Conservation (phyloP, 2,888 invertebrate species). For the Auanema sp. region DNA sequence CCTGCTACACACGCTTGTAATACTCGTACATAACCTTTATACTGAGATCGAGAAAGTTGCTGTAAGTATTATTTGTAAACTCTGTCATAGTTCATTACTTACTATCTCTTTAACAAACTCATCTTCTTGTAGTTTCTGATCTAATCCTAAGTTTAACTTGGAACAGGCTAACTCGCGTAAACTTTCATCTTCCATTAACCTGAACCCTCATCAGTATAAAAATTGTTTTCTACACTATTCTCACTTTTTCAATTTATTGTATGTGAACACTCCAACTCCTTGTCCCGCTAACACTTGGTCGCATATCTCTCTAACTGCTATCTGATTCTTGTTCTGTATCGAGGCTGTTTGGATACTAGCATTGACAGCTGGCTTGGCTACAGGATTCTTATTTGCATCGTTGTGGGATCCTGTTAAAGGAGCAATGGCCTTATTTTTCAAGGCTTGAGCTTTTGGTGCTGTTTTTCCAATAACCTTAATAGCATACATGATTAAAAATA, state of each 20-base stretch:
- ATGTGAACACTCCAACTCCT: constrained; percentile 93
- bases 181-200: constrained; percentile 95
- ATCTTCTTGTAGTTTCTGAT: constrained; percentile 86
- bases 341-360: constrained; percentile 52
- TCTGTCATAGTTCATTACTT: constrained; percentile 63
- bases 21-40: constrained; percentile 94
- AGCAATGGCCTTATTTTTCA: constrained; percentile 60
- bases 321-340: constrained; percentile 62
- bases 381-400: constrained; percentile 42
- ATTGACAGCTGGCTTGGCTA: constrained; percentile 23
- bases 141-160: constrained; percentile 89
- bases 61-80: constrained; percentile 65
- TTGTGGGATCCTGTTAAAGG: constrained; percentile 45
- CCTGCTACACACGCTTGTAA: constrained; percentile 86
- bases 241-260: constrained; percentile 65
- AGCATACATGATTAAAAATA: not conserved
- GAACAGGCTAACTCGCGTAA: constrained; percentile 92
- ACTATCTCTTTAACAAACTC: constrained; percentile 96
- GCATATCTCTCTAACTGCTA: constrained; percentile 62
- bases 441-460: constrained; percentile 62
- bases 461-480: constrained; percentile 56
- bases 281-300: constrained; percentile 80
- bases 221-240: not conserved
- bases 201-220: not conserved
- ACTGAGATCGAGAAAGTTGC: constrained; percentile 85